Base-by-base conservation (phyloP, 2,888 invertebrate genomes). In the Bedellia somnulentella region DNA sequence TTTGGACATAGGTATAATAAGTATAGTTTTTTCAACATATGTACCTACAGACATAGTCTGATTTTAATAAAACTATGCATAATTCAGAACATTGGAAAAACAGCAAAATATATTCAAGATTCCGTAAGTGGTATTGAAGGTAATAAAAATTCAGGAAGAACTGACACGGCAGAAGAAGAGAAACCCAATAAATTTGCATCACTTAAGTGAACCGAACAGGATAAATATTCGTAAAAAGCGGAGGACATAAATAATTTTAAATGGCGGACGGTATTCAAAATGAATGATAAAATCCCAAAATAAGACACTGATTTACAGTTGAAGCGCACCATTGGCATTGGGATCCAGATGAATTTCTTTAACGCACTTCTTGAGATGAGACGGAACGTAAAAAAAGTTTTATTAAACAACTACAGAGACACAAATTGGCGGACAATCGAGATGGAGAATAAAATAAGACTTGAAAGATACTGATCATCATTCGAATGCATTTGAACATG, bases 181-280 rank as follows among this genome's bases (percentile, higher is more conserved):
- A n/a, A n/a, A n/a, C n/a, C n/a, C n/a, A n/a, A n/a, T n/a, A n/a
- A n/a, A n/a, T n/a, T n/a, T n/a, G n/a, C n/a, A n/a, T n/a, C n/a
- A n/a, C n/a, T n/a, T n/a, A n/a, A n/a, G n/a, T n/a, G n/a, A n/a
- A n/a, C n/a, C n/a, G n/a, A n/a, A n/a, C n/a, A n/a, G n/a, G n/a
- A n/a, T n/a, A n/a, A n/a, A n/a, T n/a, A n/a, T n/a, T n/a, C n/a
- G n/a, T n/a, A n/a, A n/a, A n/a, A n/a, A n/a, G n/a, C n/a, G n/a
- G n/a, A n/a, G n/a, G n/a, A n/a, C n/a, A n/a, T n/a, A n/a, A n/a
- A n/a, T n/a, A n/a, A n/a, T n/a, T n/a, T n/a, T n/a, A n/a, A n/a
- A 12, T 43, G 34, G 45, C 38, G 44, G 49, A 46, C 45, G 48
- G 47, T 37, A 49, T 41, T 39, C 36, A 40, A 46, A 44, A 49